phyloP scores from a whole-genome alignment of 2,797 vertebrate genomes.

The Urocyon cinereoargenteus region DNA sequence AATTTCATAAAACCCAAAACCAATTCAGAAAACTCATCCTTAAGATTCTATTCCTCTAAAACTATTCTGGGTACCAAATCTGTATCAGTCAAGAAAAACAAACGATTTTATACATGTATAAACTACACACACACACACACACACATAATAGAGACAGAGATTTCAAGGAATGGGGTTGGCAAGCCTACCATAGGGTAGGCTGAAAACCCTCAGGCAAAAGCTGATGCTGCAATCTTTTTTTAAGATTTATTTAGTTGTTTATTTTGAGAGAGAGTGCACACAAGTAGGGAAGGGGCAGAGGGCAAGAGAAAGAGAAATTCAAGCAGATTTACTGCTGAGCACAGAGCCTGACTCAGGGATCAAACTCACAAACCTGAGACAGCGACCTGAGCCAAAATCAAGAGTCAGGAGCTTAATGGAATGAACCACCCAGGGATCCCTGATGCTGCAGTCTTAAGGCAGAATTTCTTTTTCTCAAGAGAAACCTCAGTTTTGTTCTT shows the following conservation, averaged over 20 bases:
- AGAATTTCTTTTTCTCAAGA: neutral
- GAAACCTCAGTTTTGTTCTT: neutral
- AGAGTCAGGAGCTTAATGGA: neutral
- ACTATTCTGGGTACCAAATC: neutral
- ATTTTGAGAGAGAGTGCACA: neutral
- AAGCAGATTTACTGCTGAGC: neutral
- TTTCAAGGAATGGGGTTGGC: neutral
- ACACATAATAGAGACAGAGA: neutral
- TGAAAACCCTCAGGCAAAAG: neutral
- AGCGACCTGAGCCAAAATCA: neutral
- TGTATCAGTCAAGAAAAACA: neutral
- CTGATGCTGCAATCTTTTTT: neutral
- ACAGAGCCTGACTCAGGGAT: neutral
- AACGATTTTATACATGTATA: neutral
- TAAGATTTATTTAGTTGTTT: neutral
- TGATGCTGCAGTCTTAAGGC: neutral
- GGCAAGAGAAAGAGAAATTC: neutral
- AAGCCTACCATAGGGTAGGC: neutral
- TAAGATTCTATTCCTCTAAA: neutral
- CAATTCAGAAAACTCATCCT: neutral
- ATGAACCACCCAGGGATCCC: neutral
- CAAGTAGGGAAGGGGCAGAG: neutral
- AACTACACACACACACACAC: no score
- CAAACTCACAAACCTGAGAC: neutral
- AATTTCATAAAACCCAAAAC: neutral